Evolutionary conservation across 2,888 invertebrate species (phyloP), one percentile per base, ranked within the genome.

Genomic region (Polylopha cassiicola): DNA sequence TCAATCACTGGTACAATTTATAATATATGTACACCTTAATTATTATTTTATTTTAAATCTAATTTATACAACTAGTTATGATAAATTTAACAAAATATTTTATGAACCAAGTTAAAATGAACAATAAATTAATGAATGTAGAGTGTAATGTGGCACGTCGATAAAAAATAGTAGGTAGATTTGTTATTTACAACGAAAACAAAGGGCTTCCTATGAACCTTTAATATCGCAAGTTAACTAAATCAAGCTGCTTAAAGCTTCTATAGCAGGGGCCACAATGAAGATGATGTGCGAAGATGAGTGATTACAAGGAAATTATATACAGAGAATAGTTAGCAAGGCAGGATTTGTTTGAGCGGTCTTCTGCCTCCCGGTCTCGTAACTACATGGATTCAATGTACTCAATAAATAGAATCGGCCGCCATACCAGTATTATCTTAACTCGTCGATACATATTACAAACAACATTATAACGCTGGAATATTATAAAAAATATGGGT

Each of bases 51-150:
- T 51, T 71, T 76, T 76, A 73, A 7, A 65, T 46, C 75, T 80
- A 73, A 66, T 67, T 65, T 66, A 70, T 71, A 78, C 69, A 76
- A 65, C 77, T 80, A 80, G 73, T 78, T 74, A 36, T 26, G 41
- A 36, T 41, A 17, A 18, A 41, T 42, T 33, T 33, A 79, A 78
- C 69, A 76, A 78, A 69, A 69, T 61, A 61, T 62, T 73, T 65
- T 63, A 75, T 67, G 68, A 68, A 66, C 71, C 70, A 68, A 73
- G 60, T 65, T 69, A 61, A 60, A 61, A 76, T 81, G 78, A 80
- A 68, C 67, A 84, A 84, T 84, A 84, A 84, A 84, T 84, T 82
- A 84, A 81, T 82, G 81, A 80, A 76, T 76, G 77, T 75, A 68
- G 61, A 61, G 55, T 53, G 68, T 68, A 61, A 67, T 66, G 75